phyloP scores from a whole-genome alignment of 2,797 vertebrate genomes.

The Nyctalus aviator region DNA sequence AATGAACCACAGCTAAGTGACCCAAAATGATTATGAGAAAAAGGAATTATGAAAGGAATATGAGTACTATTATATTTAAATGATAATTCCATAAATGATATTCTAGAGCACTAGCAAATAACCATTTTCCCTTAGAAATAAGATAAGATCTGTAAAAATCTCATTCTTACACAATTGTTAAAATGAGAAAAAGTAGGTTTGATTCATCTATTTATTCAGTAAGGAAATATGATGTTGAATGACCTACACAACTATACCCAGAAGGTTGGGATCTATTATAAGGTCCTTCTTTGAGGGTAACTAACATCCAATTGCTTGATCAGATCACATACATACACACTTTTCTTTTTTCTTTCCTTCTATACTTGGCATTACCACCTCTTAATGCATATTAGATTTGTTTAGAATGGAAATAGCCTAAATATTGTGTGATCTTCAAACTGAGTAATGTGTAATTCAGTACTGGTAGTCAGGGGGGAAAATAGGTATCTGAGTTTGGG shows the following conservation, averaged over 20 bases:
- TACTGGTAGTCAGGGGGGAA: slow-evolving; percentile 42
- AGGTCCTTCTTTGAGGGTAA: slow-evolving; percentile 21
- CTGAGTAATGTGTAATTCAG: slow-evolving; percentile 42
- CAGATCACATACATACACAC: slow-evolving; percentile 42
- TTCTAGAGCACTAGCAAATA: not conserved
- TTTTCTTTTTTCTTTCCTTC: slow-evolving; percentile 16
- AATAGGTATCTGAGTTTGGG: slow-evolving; percentile 57
- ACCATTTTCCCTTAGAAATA: not conserved
- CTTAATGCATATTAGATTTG: slow-evolving; percentile 36
- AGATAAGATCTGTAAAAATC: slow-evolving; percentile 35
- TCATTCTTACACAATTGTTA: slow-evolving; percentile 15
- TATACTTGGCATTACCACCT: slow-evolving; percentile 23
- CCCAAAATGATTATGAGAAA: slow-evolving; percentile 29
- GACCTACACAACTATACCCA: slow-evolving; percentile 6
- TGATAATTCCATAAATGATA: slow-evolving; percentile 41
- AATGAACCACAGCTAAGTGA: slow-evolving; percentile 38
- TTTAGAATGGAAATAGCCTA: slow-evolving; percentile 50
- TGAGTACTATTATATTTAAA: slow-evolving; percentile 30
- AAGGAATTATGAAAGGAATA: slow-evolving; percentile 53
- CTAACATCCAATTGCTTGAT: slow-evolving; percentile 52
- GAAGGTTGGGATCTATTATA: slow-evolving; percentile 56
- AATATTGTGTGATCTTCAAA: slow-evolving; percentile 52
- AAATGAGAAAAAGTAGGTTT: slow-evolving; percentile 52
- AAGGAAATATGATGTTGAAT: slow-evolving; percentile 41
- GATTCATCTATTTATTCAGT: slow-evolving; percentile 47